Evolutionary conservation across 2,888 invertebrate genomes (phyloP).

Genomic region (Orchesella flavescens): DNA sequence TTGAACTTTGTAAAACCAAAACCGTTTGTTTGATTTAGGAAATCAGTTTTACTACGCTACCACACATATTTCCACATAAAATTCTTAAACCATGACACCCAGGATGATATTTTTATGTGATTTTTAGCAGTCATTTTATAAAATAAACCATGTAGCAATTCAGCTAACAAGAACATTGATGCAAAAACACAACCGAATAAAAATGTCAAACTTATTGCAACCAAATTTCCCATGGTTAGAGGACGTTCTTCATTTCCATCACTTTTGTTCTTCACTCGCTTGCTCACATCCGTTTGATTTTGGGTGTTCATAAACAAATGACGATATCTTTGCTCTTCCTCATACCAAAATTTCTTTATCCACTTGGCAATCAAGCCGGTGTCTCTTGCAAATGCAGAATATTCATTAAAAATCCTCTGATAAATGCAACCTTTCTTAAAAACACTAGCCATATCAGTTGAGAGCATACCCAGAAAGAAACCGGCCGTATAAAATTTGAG

Average conservation of each 20-base stretch:
- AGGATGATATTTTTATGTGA: no score
- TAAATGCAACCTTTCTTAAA: slow-evolving; percentile 5
- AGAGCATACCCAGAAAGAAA: no score
- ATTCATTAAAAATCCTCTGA: slow-evolving; percentile 7
- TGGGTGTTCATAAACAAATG: not conserved
- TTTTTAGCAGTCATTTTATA: not conserved
- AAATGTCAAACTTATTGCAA: not conserved
- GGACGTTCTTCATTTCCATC: not conserved
- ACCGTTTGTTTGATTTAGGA: no score
- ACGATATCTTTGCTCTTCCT: not conserved
- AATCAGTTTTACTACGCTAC: no score
- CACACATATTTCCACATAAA: no score
- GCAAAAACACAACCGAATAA: not conserved
- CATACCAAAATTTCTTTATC: not conserved
- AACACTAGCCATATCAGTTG: not conserved
- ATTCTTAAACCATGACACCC: no score
- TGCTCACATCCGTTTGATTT: not conserved
- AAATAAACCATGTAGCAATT: not conserved
- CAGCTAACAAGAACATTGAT: not conserved
- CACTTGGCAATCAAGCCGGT: not conserved
- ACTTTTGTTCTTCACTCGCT: not conserved
- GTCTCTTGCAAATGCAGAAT: not conserved
- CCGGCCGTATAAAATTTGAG: no score
- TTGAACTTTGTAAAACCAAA: no score
- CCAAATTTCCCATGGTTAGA: not conserved